Evolutionary conservation across 1,140 invertebrate genomes (phyloP), one percentile per base, ranked within the genome.

Genomic region (Drosophila saltans): DNA sequence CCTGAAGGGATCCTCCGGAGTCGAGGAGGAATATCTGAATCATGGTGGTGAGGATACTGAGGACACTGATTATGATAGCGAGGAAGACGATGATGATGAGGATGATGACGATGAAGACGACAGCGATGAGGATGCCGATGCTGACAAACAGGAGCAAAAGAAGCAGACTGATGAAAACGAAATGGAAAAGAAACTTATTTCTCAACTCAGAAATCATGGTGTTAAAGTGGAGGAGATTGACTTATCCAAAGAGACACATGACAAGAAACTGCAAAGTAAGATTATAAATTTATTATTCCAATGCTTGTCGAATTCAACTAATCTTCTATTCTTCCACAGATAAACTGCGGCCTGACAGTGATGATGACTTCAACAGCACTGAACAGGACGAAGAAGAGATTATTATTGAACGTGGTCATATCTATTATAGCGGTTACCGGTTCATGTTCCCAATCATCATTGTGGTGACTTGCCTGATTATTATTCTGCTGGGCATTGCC

Each of bases 401-500:
- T 40, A 92, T 93, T 60, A 90, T 92, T 56, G 80, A 93, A 69
- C 88, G 90, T 48, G 93, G 93, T 11, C 82, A 72, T 10, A 91
- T 93, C 28, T 93, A 93, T 77, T 93, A 93, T 57, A 89, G 58
- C n/a, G 58, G 72, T 71, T 93, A 93, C 71, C 92, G 86, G 30
- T 93, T 93, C 72, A 70, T 94, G 56, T 92, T 93, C 83, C 93
- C 93, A 11, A 91, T 93, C 7, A 68, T 93, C 16, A 92, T 94
- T 61, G 91, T 93, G 6, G 72, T 94, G 28, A 78, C 92, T 64
- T 92, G 93, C 63, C 84, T 93, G 11, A 60, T 94, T 8, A 63
- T 94, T 24, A 83, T 94, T 16, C 78, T 94, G n/a, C 75, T 94
- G 63, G 89, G 91, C 9, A 92, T 94, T 62, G 93, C 81, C 21